Evolutionary conservation across 1,140 invertebrate species (phyloP), one percentile per base, ranked within the genome.

Genomic region (Cydia splendana): DNA sequence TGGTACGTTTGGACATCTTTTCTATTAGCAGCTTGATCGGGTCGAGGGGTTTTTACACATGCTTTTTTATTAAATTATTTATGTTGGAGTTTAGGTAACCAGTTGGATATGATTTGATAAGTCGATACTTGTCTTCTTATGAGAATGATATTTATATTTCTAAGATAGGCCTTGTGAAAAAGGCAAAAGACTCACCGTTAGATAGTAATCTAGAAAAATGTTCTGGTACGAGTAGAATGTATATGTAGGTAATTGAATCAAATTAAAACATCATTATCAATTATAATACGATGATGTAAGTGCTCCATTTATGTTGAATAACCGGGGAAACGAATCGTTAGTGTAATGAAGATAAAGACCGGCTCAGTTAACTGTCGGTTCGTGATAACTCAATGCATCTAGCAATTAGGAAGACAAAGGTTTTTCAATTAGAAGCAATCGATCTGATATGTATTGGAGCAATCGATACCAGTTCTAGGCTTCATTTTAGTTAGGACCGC

Each of bases 281-380:
- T 62, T 71, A 38, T 38, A 45, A n/a, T 71, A 42, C 10, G 5
- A 15, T 69, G 65, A 69, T 38, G 65, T 34, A 69, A 69, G 13
- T 71, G n/a, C 18, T 42, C 30, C 30, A 71, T 42, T 71, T 71
- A 18, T 71, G 30, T 38, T 67, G 15, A 67, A 69, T 2, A 69
- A 71, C 67, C 38, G 10, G 18, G 34, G 67, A 71, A 71, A 38
- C n/a, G n/a, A 42, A 38, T 71, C 15, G 18, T 38, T 71, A 42
- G 15, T 18, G 7, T 71, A 71, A n/a, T 42, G 15, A 71, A 18
- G 9, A 42, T 45, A 45, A 42, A 20, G 20, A 62, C 20, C n/a
- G 34, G n/a, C 38, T 42, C 15, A 42, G 67, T 38, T 71, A 71
- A 71, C 34, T 71, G 38, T 42, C 30, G 15, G 34, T 71, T 71